These are phyloP conservation scores for Acrossocheilus fasciatus DNA, from an alignment of 2,797 vertebrate genomes.

Conservation along the genomic window DNA sequence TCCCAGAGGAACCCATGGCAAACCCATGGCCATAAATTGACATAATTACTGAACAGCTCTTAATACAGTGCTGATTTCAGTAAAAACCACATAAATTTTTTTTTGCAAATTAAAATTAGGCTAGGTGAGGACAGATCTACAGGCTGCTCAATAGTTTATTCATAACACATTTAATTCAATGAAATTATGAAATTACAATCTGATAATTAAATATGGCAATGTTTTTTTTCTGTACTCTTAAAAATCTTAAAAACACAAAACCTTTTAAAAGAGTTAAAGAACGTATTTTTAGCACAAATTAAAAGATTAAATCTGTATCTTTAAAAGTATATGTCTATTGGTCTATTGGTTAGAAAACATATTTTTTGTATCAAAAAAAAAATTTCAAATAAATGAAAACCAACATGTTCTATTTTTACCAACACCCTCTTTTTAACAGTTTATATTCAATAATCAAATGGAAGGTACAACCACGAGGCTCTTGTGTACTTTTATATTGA, in stretches of 20 bases:
- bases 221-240: background rate
- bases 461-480: background rate
- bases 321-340: background rate
- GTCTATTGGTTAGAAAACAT: too few relatives aligned
- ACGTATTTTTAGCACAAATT: background rate
- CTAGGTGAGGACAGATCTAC: background rate
- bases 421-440: background rate
- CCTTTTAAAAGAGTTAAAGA: background rate
- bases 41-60: background rate
- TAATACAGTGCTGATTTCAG: background rate
- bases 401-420: background rate
- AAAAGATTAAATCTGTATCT: background rate
- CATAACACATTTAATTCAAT: background rate
- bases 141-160: background rate
- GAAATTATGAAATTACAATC: background rate
- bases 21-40: too few relatives aligned
- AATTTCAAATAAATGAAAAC: background rate
- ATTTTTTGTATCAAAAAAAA: background rate
- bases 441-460: background rate
- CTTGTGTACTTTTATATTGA: slow-evolving; percentile 58
- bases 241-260: background rate
- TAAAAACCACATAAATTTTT: background rate
- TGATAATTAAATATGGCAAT: background rate
- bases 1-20: background rate
- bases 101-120: background rate